Evolutionary conservation across 2,113 vertebrate species (phyloP), one percentile per base, ranked within the genome.

Genomic region (Odontophorus gujanensis): DNA sequence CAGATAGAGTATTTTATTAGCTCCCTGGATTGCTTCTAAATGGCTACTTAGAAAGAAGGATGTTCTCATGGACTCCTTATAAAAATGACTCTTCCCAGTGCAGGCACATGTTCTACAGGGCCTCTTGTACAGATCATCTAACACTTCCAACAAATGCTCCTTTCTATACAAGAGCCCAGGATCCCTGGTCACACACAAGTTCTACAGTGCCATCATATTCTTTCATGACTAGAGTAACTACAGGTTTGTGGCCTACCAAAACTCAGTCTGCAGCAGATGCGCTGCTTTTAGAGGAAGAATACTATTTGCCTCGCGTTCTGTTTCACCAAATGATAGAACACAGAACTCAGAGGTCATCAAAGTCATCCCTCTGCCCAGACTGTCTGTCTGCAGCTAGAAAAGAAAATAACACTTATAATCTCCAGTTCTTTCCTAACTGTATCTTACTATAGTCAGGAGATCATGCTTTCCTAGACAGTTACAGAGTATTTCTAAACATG

Each of bases 1-100:
- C 65, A 95, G 85, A 91, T 34, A 91, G 80, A 91, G 78, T 14
- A 69, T 85, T 95, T 89, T 80, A 69, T 90, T 91, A 80, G 66
- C 82, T 58, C 63, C 32, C 72, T 69, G 78, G 28, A 81, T 61
- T 87, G 55, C 67, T 94, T 90, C 87, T 81, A 81, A 92, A 81
- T 45, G 36, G 50, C 48, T 24, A 53, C 42, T 95, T 87, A 48
- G 11, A 79, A 81, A 90, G 89, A 94, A 93, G 62, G 48, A 93
- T 69, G 26, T 78, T 81, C 86, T 65, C 85, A 71, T 76, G 53
- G 69, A 61, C 45, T 92, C 24, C 53, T 81, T 69, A 85, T 85
- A 82, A 85, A 91, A 89, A 59, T 77, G 11, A 73, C 36, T 91
- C 43, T 82, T 94, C 14, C 58, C 75, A 87, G 22, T 45, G 26